Conservation (phyloP, 1,140 invertebrate genomes). For the Riptortus pedestris region DNA sequence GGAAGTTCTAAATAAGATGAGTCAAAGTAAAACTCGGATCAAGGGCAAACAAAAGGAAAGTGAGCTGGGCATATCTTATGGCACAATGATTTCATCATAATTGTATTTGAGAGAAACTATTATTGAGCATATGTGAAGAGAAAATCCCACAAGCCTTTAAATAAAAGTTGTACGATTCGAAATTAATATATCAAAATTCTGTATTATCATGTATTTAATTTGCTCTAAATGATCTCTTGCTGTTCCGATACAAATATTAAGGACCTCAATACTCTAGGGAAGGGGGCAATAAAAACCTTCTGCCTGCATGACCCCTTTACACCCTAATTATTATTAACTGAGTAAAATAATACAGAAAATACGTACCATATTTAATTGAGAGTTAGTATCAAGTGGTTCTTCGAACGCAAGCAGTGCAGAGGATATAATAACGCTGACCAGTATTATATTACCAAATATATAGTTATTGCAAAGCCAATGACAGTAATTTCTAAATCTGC, state of each 20-base stretch:
- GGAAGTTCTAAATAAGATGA: too few relatives aligned
- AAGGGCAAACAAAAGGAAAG: too few relatives aligned
- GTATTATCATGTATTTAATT: not conserved
- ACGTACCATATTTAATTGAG: constrained; percentile 55
- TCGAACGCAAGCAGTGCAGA: constrained; percentile 96
- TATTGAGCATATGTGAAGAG: too few relatives aligned
- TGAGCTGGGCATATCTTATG: too few relatives aligned
- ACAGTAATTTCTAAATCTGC: constrained; percentile 90
- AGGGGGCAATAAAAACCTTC: not conserved
- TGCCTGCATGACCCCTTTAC: too few relatives aligned
- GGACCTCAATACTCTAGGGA: not conserved
- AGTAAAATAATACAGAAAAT: constrained; percentile 10
- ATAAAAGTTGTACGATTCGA: too few relatives aligned
- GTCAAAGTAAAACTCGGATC: too few relatives aligned
- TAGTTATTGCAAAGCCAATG: constrained; percentile 93
- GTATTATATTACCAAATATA: constrained; percentile 90
- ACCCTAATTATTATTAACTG: too few relatives aligned
- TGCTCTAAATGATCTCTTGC: not conserved
- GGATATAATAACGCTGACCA: constrained; percentile 96
- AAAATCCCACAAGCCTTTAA: too few relatives aligned
- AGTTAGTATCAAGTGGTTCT: constrained; percentile 78
- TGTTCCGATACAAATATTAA: not conserved
- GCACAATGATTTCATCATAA: too few relatives aligned
- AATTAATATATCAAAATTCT: not conserved
- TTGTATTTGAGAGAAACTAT: too few relatives aligned